Percentiles rank a stretch among this genome's conserved stretches.
Evolutionary conservation across 2,888 invertebrate genomes (phyloP).

Genomic region (Crematogaster levior): DNA sequence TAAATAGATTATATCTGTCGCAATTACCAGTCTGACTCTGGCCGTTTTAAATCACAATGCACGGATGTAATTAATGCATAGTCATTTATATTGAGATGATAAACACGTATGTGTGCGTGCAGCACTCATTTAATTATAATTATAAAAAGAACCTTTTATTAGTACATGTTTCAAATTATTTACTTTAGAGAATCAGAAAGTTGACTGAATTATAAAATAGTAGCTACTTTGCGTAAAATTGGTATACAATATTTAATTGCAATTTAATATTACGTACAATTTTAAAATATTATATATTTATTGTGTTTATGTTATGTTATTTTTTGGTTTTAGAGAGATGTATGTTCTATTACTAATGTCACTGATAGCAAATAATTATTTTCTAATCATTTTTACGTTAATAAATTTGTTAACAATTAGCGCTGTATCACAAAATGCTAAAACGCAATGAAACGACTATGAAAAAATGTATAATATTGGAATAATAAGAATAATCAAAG

Average conservation of each 20-base stretch:
- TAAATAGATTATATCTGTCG: constrained; percentile 30
- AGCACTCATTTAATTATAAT: constrained; percentile 20
- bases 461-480: not conserved
- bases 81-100: constrained; percentile 49
- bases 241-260: not conserved
- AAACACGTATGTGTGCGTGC: not conserved
- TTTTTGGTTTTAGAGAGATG: not conserved
- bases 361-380: not conserved
- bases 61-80: constrained; percentile 61
- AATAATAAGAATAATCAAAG: constrained; percentile 13
- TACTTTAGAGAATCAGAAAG: not conserved
- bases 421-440: not conserved
- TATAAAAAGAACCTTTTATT: constrained; percentile 1
- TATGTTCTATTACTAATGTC: not conserved
- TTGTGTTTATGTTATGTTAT: not conserved
- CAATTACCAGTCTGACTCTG: constrained; percentile 37
- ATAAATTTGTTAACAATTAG: not conserved
- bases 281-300: not conserved
- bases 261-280: not conserved
- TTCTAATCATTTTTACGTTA: not conserved
- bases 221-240: not conserved
- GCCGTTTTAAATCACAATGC: constrained; percentile 63
- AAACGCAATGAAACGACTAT: not conserved
- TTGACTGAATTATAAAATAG: not conserved
- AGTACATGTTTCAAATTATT: not conserved